Evolutionary conservation across 1,140 invertebrate genomes (phyloP), one percentile per base, ranked within the genome.

Genomic region (Lethrus apterus): DNA sequence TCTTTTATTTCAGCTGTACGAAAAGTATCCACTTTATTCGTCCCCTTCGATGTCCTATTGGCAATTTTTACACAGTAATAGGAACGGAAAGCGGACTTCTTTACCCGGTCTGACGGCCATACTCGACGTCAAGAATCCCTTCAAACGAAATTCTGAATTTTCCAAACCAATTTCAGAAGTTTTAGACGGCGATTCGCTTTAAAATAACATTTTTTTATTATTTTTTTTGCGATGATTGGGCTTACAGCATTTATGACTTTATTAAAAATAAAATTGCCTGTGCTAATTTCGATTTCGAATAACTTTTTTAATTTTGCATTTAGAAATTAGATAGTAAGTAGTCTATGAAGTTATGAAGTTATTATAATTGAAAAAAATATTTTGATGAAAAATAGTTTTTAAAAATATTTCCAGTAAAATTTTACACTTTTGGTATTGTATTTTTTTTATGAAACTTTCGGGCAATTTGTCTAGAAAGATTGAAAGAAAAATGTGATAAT

Each of bases 1-100:
- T 4, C 32, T n/a, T 15, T 26, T 45, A 18, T 51, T 51, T n/a
- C 41, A 54, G 52, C 13, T 54, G 15, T 51, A 45, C 31, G 48
- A 51, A 20, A 54, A 54, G 29, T 54, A 48, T 30, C 53, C 53
- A 21, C 38, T 55, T 9, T 55, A 55, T 30, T 24, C 23, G 18
- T 52, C 47, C 15, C 24, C 30, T 24, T 29, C 38, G 1, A 33
- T 36, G 21, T 46, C 46, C 4, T 55, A 44, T 26, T 55, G 50
- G 50, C 41, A 46, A 18, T 44, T 38, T 17, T 26, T 46, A 15
- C 36, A 51, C 17, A 44, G 38, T 2, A 46, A 36, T 13, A 18
- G 36, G 32, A 45, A 47, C 34, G 40, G 34, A 41, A n/a, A 24
- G n/a, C 14, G n/a, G n/a, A 26, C 30, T 8, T 42, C 15, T 9